A percentile compares a stretch with the other conserved stretches of the same genome.
phyloP scores from a whole-genome alignment of 2,888 invertebrate genomes.

The Alviniconcha strummeri region DNA sequence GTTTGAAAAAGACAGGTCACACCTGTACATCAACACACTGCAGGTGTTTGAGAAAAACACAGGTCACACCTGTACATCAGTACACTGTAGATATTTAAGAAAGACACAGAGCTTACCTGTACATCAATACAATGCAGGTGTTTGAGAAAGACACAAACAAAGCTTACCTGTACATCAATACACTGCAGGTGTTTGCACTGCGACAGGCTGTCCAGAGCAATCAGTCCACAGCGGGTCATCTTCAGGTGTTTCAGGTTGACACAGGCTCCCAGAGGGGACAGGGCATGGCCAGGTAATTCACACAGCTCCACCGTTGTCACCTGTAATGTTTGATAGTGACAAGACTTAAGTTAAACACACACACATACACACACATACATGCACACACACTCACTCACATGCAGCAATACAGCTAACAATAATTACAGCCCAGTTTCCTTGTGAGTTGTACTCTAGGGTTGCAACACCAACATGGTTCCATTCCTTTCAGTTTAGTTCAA shows the following conservation, averaged over 20 bases:
- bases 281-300: constrained; percentile 65
- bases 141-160: constrained; percentile 30
- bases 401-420: no score
- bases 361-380: not conserved
- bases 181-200: constrained; percentile 64
- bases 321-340: constrained; percentile 41
- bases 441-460: no score
- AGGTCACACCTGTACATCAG: constrained; percentile 64
- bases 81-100: constrained; percentile 61
- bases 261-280: constrained; percentile 64
- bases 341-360: not conserved
- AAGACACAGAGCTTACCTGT: no score
- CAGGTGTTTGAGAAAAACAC: constrained; percentile 48
- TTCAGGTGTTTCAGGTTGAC: constrained; percentile 60
- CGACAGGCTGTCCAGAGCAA: constrained; percentile 64
- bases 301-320: constrained; percentile 67
- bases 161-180: constrained; percentile 62
- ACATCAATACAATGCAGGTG: constrained; percentile 64
- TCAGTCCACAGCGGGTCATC: constrained; percentile 61
- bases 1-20: no score
- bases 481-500: no score
- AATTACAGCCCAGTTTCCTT: no score
- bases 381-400: not conserved
- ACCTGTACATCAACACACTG: constrained; percentile 53
- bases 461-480: no score